phyloP scores from a whole-genome alignment of 2,797 vertebrate species.

The Eremophila alpestris region DNA sequence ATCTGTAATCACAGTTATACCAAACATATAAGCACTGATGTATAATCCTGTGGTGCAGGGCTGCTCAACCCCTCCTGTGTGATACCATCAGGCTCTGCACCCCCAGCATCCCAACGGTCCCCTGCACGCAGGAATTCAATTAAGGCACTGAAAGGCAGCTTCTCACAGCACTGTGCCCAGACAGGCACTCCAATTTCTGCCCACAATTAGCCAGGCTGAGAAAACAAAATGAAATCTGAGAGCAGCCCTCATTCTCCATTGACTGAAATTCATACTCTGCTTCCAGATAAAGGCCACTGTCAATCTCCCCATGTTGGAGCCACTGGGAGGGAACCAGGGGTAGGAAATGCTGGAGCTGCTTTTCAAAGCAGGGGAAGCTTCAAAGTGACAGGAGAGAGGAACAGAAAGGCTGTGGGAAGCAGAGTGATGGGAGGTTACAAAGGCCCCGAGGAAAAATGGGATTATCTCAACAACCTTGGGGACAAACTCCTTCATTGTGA shows the following conservation, averaged over 20 bases:
- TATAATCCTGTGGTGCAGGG: background rate
- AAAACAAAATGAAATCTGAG: slow-evolving; percentile 38
- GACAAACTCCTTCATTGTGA: background rate
- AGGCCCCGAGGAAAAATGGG: background rate
- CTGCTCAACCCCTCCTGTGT: background rate
- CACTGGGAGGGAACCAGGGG: background rate
- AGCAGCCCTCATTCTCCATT: slow-evolving; percentile 39
- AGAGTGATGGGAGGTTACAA: background rate
- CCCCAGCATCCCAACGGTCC: background rate
- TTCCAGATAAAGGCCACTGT: slow-evolving; percentile 65
- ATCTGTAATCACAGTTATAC: background rate
- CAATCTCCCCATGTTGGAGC: slow-evolving; percentile 35
- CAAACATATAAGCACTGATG: background rate
- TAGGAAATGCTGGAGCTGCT: background rate
- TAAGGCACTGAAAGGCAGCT: slow-evolving; percentile 14
- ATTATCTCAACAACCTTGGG: background rate
- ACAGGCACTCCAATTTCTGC: slow-evolving; percentile 50
- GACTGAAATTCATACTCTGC: slow-evolving; percentile 36
- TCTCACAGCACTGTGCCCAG: slow-evolving; percentile 12
- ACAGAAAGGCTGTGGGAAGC: background rate
- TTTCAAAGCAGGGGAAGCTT: slow-evolving; percentile 16
- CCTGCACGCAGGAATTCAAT: slow-evolving; percentile 51
- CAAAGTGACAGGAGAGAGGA: background rate
- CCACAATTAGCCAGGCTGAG: slow-evolving; percentile 55
- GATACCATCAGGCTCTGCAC: background rate